Percentiles rank a stretch among this genome's conserved stretches.
Conservation (phyloP, 2,888 invertebrate species). For the Aphelenchoides bicaudatus region DNA sequence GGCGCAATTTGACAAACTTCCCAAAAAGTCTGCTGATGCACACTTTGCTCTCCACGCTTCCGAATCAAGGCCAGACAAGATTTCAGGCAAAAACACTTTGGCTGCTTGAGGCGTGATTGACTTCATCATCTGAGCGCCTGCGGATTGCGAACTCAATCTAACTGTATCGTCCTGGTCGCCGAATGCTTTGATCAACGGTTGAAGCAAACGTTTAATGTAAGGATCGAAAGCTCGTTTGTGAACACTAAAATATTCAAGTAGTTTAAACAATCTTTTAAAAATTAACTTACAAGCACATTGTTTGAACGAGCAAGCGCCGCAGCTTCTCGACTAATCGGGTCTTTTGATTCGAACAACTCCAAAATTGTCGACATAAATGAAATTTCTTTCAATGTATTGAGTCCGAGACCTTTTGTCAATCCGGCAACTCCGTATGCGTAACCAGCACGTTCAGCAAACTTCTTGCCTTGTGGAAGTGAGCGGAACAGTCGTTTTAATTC, state of each 20-base stretch:
- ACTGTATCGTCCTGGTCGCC: slow-evolving; percentile 91
- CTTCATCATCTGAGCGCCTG: slow-evolving; percentile 74
- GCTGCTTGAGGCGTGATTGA: slow-evolving; percentile 69
- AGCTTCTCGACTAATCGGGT: slow-evolving; percentile 73
- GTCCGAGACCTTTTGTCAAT: slow-evolving; percentile 88
- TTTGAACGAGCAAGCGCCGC: slow-evolving; percentile 95
- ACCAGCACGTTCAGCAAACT: slow-evolving; percentile 90
- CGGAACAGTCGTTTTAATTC: slow-evolving; percentile 82
- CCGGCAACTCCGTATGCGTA: slow-evolving; percentile 81
- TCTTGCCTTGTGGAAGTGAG: slow-evolving; percentile 81
- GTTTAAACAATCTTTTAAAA: neutral
- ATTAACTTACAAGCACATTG: slow-evolving; percentile 63
- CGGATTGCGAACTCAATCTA: slow-evolving; percentile 84
- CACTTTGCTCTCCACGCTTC: slow-evolving; percentile 98
- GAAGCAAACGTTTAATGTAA: slow-evolving; percentile 93
- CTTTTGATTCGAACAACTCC: slow-evolving; percentile 72
- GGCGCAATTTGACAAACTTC: slow-evolving; percentile 85
- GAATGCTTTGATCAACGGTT: slow-evolving; percentile 87
- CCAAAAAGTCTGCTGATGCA: slow-evolving; percentile 49
- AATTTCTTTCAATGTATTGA: slow-evolving; percentile 86
- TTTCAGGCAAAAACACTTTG: slow-evolving; percentile 86
- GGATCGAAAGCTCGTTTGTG: slow-evolving; percentile 91
- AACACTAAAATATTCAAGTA: slow-evolving; percentile 12
- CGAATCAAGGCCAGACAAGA: slow-evolving; percentile 86
- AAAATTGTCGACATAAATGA: slow-evolving; percentile 81